Evolutionary conservation across 2,888 invertebrate species (phyloP).

Genomic region (Rhynchonema sp.): DNA sequence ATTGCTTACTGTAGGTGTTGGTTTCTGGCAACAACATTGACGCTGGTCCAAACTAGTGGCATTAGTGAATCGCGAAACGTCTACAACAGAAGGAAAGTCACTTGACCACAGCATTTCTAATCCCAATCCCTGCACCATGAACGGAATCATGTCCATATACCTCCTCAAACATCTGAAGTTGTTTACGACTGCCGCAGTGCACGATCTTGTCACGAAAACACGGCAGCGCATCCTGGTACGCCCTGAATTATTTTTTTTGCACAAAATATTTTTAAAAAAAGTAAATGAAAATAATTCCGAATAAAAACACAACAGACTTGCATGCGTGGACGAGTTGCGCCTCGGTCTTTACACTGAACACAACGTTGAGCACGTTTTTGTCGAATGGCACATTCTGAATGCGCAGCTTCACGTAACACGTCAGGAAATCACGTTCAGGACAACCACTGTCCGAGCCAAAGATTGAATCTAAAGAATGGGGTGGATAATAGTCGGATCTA

Average conservation of each 20-base stretch:
- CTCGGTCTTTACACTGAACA: conserved; percentile 20
- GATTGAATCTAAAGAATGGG: too few relatives aligned
- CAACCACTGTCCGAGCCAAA: neutral
- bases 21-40: too few relatives aligned
- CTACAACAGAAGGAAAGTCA: too few relatives aligned
- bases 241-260: conserved; percentile 15
- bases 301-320: conserved; percentile 13
- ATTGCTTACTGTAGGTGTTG: too few relatives aligned
- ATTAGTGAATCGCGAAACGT: too few relatives aligned
- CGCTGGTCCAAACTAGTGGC: too few relatives aligned
- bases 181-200: conserved; percentile 22
- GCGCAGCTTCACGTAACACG: conserved; percentile 17
- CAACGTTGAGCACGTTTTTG: conserved; percentile 19
- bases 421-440: neutral
- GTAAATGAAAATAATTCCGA: neutral
- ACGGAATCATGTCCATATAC: too few relatives aligned
- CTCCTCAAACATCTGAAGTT: conserved; percentile 18
- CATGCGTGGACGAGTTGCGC: conserved; percentile 21
- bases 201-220: conserved; percentile 21
- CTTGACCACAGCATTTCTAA: too few relatives aligned
- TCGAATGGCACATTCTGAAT: conserved; percentile 21
- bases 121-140: too few relatives aligned
- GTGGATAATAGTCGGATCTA: too few relatives aligned
- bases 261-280: neutral
- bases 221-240: conserved; percentile 19